phyloP scores from a whole-genome alignment of 2,888 invertebrate genomes.

The Zaprionus bogoriensis region DNA sequence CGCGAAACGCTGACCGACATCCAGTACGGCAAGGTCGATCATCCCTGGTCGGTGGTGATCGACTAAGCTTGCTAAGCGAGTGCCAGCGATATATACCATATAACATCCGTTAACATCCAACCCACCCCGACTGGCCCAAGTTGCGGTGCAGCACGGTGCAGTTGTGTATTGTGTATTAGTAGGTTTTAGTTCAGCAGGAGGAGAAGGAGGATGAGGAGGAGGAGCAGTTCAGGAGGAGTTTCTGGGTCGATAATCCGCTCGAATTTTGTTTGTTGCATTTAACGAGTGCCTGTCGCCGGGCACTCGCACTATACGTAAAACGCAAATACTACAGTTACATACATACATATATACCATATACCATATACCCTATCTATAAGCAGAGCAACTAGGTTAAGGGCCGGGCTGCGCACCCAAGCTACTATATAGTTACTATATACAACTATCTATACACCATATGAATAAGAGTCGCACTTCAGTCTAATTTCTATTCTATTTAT shows the following conservation, averaged over 20 bases:
- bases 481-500: conserved; percentile 40
- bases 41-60: conserved; percentile 90
- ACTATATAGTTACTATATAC: conserved; percentile 48
- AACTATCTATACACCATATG: conserved; percentile 12
- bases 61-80: conserved; percentile 83
- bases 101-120: too few relatives aligned
- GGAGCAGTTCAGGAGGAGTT: conserved; percentile 13
- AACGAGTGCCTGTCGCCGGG: conserved; percentile 11
- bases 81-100: too few relatives aligned
- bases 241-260: conserved; percentile 62
- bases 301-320: conserved; percentile 34
- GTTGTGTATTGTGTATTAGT: conserved; percentile 81
- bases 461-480: conserved; percentile 24
- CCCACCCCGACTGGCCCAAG: conserved; percentile 5
- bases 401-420: conserved; percentile 42
- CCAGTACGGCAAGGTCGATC: conserved; percentile 92
- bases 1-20: conserved; percentile 92
- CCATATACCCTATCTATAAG: conserved; percentile 14
- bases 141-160: too few relatives aligned
- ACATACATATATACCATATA: conserved; percentile 15
- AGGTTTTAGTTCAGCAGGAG: conserved; percentile 54
- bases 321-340: conserved; percentile 24
- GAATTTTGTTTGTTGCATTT: conserved; percentile 68
- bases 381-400: conserved; percentile 29
- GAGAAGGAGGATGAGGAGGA: conserved; percentile 2